Base-by-base conservation (phyloP, 2,888 invertebrate genomes). In the Nephrotoma flavescens region DNA sequence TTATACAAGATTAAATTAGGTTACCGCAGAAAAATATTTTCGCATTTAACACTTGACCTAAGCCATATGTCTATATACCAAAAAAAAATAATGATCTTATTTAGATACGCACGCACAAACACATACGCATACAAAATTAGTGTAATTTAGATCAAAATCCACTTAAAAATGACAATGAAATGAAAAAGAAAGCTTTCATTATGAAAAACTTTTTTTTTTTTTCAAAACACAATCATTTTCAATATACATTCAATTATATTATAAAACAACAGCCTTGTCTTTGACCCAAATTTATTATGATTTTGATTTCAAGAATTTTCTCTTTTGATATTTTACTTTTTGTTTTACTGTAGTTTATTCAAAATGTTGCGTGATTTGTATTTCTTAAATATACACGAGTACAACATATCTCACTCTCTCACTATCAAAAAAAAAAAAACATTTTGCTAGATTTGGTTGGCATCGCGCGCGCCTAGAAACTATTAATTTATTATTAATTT, bases 251-350 rank as follows among this genome's bases (percentile, higher is more conserved):
- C 31, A 31, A 71, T 71, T 31, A 71, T 85, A 85, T 19, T 44
- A 85, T 44, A 85, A 44, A 19, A 85, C 31, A 85, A 85, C 85
- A 85, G 44, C 85, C 85, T 85, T 85, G 85, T 85, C 85, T 85
- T 85, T 85, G 85, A 85, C 85, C 85, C 44, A 85, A 42, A 85
- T 85, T 85, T 11, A 71, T 31, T 71, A 71, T 71, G 71, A 31
- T 71, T 71, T 71, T 71, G 9, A 71, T 71, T 71, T 71, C 71
- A 71, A 71, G 71, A 71, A 71, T 71, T 71, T 71, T 71, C 71
- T 71, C 71, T 71, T 71, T 71, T 71, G 7, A 71, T 71, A 71
- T 71, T 71, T 71, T 71, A 71, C 71, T 71, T 71, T 71, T 71
- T 71, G 71, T 71, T 71, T 71, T 71, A 71, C 9, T 71, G 9